Percentiles rank a stretch among this genome's conserved stretches.
Evolutionary conservation across 37 sponge, comb jelly and placozoan species (phyloP).

Genomic region (Beroe forskalii): DNA sequence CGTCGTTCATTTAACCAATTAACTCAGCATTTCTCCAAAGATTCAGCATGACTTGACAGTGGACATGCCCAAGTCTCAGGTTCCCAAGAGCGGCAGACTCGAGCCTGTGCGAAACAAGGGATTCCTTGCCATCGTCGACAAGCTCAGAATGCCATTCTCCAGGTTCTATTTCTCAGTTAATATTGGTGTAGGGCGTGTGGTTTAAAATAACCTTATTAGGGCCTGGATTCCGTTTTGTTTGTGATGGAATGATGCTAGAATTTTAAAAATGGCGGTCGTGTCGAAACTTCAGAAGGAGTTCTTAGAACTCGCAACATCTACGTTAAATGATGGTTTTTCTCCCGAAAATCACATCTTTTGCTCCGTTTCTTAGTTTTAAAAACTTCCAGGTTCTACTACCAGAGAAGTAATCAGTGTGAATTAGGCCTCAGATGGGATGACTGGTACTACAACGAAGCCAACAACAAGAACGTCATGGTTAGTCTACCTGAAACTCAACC

Average conservation of each 20-base stretch:
- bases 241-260: no score
- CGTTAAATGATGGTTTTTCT: no score
- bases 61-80: constrained; percentile 32
- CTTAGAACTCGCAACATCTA: no score
- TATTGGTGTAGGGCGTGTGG: not conserved
- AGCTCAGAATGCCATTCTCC: not conserved
- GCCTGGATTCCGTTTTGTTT: no score
- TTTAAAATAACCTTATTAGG: not conserved
- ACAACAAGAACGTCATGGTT: not conserved
- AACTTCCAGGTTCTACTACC: constrained; percentile 11
- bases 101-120: not conserved
- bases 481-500: no score
- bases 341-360: no score
- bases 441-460: constrained; percentile 37
- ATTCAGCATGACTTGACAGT: constrained; percentile 3
- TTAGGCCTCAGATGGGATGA: constrained; percentile 21
- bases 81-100: constrained; percentile 23
- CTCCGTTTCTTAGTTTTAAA: no score
- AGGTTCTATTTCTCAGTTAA: no score
- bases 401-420: not conserved
- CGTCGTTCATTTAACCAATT: no score
- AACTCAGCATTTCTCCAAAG: not conserved
- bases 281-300: no score
- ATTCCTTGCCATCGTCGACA: not conserved
- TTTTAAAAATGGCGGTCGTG: no score